Evolutionary conservation across 2,113 vertebrate species (phyloP).

Genomic region (Mus pahari): DNA sequence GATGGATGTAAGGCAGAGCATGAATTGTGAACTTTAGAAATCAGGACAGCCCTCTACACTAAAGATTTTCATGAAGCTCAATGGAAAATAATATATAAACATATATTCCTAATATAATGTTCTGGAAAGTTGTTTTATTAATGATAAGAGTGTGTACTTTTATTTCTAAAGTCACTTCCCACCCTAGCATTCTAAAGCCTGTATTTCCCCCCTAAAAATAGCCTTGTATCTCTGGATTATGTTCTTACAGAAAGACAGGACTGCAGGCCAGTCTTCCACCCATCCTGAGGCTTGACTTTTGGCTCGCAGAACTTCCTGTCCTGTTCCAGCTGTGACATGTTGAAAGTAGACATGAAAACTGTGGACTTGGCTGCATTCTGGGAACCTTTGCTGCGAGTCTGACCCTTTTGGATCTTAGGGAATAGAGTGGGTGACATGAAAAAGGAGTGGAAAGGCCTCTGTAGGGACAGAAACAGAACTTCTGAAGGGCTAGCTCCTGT

Average conservation of each 20-base stretch:
- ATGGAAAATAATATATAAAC: not conserved
- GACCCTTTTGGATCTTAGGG: slow-evolving; percentile 19
- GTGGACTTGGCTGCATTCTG: slow-evolving; percentile 8
- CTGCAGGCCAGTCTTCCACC: slow-evolving; percentile 34
- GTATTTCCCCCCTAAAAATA: slow-evolving; percentile 52
- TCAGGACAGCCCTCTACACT: slow-evolving; percentile 46
- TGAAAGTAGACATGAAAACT: slow-evolving; percentile 43
- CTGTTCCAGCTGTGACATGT: slow-evolving; percentile 59
- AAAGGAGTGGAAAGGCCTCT: not conserved
- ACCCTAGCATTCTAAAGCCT: slow-evolving; percentile 62
- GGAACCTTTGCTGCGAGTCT: not conserved
- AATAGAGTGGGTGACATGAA: not conserved
- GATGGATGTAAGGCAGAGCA: slow-evolving; percentile 3
- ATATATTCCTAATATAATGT: slow-evolving; percentile 16
- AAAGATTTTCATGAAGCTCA: slow-evolving; percentile 41
- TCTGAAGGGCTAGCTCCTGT: not conserved
- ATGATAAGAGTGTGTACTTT: slow-evolving; percentile 61
- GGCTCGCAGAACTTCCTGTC: slow-evolving; percentile 53
- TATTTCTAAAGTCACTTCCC: slow-evolving; percentile 57
- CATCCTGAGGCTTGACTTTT: slow-evolving; percentile 57
- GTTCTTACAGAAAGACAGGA: slow-evolving; percentile 41
- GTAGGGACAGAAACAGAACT: not conserved
- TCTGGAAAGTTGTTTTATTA: slow-evolving; percentile 51
- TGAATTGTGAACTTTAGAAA: slow-evolving; percentile 42
- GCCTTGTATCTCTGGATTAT: slow-evolving; percentile 30